Base-by-base conservation (phyloP, 2,888 invertebrate genomes). In the Drosophila quinaria region DNA sequence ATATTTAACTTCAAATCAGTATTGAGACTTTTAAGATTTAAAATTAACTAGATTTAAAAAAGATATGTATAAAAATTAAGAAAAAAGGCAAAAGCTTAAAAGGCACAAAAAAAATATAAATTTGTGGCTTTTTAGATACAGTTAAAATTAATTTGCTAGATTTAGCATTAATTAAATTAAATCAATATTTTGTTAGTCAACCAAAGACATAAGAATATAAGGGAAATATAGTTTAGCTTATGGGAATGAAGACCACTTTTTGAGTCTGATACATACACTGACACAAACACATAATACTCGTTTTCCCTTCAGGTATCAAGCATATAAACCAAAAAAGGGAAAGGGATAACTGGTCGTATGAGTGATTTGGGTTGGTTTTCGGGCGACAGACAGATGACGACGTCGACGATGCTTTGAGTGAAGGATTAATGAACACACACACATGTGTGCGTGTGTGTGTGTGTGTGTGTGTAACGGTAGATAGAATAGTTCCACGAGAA, bases 331-430 rank as follows among this genome's bases (percentile, higher is more conserved):
- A 42, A 31, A 25, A 33, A 49, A n/a, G 22, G 15, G 17, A 41
- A 22, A 37, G n/a, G 17, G 13, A 60, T 60, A 60, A 67, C 62
- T 64, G 70, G 76, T 75, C 76, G 80, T 76, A 79, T 79, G 76
- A 76, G 76, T 79, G 76, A 76, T 76, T 79, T 76, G 76, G 80
- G 80, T 76, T 79, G 75, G 63, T 75, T 76, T 76, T 65, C 37
- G 70, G 61, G 61, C 65, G 76, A 65, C 81, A 65, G 81, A 80
- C 82, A 82, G 64, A 70, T 76, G 74, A 62, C 61, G 74, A 61
- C 49, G 74, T 41, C 62, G 52, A 42, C 63, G 78, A 55, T 69
- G 85, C 73, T 84, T 81, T 89, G 74, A 87, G 66, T 77, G 84
- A 81, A 71, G 75, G 76, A 78, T 81, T 81, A 77, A 74, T 87